A percentile compares a stretch with the other conserved stretches of the same genome.
Conservation (phyloP, 2,888 invertebrate species). For the Plusia festucae region DNA sequence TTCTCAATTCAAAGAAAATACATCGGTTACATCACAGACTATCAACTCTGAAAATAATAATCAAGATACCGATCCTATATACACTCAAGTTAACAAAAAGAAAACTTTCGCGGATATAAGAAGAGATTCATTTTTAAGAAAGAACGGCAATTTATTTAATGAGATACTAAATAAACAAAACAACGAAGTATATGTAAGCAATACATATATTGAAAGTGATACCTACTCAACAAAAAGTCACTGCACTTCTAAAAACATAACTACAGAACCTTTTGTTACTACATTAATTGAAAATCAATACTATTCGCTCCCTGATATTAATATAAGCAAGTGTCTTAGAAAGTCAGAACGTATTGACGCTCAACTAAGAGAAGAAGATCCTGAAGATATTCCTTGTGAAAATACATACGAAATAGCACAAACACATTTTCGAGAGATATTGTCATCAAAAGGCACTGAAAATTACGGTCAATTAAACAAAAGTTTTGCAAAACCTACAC, state of each 20-base stretch:
- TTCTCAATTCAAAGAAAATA: conserved; percentile 81
- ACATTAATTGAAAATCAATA: conserved; percentile 91
- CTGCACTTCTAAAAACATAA: conserved; percentile 84
- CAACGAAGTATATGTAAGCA: conserved; percentile 81
- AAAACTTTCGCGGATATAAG: conserved; percentile 88
- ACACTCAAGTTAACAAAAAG: conserved; percentile 85
- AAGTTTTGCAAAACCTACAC: conserved; percentile 64
- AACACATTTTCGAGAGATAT: conserved; percentile 82
- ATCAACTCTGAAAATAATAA: conserved; percentile 70
- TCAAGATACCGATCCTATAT: conserved; percentile 79
- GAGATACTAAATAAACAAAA: conserved; percentile 74
- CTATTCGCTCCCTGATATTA: conserved; percentile 92
- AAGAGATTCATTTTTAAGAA: conserved; percentile 76
- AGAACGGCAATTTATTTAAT: conserved; percentile 78
- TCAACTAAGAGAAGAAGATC: conserved; percentile 89
- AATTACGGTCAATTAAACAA: conserved; percentile 84
- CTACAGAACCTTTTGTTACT: conserved; percentile 85
- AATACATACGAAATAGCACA: conserved; percentile 84
- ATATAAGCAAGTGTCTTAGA: conserved; percentile 91
- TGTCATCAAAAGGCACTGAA: conserved; percentile 74
- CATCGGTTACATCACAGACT: conserved; percentile 71
- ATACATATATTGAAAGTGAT: conserved; percentile 81
- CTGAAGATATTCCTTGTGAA: conserved; percentile 82
- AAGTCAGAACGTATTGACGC: conserved; percentile 93
- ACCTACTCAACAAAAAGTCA: conserved; percentile 79